phyloP scores from a whole-genome alignment of 1,140 invertebrate genomes.

The Aphaenogaster floridana region DNA sequence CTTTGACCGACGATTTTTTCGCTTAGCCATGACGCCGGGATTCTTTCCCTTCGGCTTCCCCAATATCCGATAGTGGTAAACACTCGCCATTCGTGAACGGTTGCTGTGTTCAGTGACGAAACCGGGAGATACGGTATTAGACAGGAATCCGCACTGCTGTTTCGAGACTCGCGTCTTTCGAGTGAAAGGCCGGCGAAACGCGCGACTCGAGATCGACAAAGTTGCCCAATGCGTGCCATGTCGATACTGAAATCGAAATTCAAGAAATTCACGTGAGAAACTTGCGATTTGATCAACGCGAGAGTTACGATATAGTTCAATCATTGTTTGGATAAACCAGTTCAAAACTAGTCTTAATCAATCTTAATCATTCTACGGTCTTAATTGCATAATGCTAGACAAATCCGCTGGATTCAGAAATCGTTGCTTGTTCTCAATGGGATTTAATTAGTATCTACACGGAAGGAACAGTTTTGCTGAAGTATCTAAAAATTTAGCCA shows the following conservation, averaged over 20 bases:
- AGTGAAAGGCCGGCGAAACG: constrained; percentile 71
- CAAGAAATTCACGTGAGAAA: constrained; percentile 69
- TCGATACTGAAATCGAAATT: constrained; percentile 74
- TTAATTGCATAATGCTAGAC: neutral
- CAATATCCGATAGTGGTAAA: constrained; percentile 2
- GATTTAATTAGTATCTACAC: neutral
- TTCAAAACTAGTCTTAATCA: neutral
- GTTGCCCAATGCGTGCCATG: constrained; percentile 61
- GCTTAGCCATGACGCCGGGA: neutral
- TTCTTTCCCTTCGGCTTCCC: neutral
- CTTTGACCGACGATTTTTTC: constrained; percentile 28
- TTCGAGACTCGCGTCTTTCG: constrained; percentile 68
- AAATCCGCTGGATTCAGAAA: neutral
- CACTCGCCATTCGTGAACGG: constrained; percentile 37
- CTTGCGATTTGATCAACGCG: constrained; percentile 34
- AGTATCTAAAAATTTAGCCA: too few species aligned
- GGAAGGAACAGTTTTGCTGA: too few species aligned
- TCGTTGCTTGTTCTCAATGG: neutral
- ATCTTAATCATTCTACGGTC: neutral
- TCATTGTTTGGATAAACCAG: neutral
- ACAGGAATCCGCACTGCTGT: constrained; percentile 65
- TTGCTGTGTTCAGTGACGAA: constrained; percentile 65
- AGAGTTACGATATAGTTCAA: neutral
- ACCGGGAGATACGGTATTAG: constrained; percentile 71
- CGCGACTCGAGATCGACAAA: constrained; percentile 12